Percentiles rank a stretch among this genome's conserved stretches.
These are phyloP conservation scores for Plodia interpunctella DNA, from an alignment of 1,140 invertebrate species.

Conservation along the genomic window DNA sequence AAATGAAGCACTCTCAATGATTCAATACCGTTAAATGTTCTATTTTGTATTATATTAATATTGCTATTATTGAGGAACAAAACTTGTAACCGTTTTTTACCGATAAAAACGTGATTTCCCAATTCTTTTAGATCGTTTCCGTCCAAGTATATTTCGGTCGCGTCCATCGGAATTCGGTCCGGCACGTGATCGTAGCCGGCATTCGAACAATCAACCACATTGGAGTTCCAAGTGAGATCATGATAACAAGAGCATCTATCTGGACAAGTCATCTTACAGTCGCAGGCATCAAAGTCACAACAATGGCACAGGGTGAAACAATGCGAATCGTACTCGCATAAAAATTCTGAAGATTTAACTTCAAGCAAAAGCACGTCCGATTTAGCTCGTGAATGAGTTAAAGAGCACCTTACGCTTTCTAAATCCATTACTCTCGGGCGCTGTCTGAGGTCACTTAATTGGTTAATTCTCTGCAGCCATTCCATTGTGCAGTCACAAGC, in stretches of 20 bases:
- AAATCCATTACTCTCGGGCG: conserved; percentile 91
- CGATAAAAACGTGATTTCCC: conserved; percentile 91
- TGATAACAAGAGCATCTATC: conserved; percentile 92
- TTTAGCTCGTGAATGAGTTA: conserved; percentile 85
- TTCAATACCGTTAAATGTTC: conserved; percentile 90
- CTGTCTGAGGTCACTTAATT: conserved; percentile 83
- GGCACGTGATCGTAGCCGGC: conserved; percentile 85
- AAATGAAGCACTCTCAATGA: conserved; percentile 86
- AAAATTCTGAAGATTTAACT: conserved; percentile 88
- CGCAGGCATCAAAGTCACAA: conserved; percentile 94
- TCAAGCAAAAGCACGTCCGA: conserved; percentile 84
- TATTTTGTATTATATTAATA: conserved; percentile 86
- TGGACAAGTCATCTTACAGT: conserved; percentile 94
- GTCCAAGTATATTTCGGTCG: conserved; percentile 92
- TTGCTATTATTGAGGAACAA: conserved; percentile 91
- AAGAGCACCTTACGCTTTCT: conserved; percentile 88
- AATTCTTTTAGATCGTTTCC: conserved; percentile 90
- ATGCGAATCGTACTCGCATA: conserved; percentile 91
- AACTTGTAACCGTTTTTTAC: conserved; percentile 89
- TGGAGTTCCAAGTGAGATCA: conserved; percentile 93
- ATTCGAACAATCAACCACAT: conserved; percentile 92
- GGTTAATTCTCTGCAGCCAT: conserved; percentile 89
- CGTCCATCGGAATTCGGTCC: conserved; percentile 92
- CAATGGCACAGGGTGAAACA: conserved; percentile 93
- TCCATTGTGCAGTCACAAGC: conserved; percentile 91